Conservation (phyloP, 2,113 vertebrate species). For the Prietella phreatophila region DNA sequence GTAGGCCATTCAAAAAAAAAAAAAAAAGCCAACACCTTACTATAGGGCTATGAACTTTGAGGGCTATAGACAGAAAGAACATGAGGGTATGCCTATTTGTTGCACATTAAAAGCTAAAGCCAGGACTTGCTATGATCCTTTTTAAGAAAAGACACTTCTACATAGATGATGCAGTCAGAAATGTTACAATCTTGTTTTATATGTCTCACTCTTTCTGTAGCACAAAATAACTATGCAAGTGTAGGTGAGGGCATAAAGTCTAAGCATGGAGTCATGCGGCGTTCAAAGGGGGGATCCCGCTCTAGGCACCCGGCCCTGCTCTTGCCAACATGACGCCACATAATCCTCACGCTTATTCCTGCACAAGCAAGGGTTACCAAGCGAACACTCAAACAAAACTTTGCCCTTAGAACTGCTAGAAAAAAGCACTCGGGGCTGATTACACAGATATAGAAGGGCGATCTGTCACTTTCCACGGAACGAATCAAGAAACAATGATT, state of each 20-base stretch:
- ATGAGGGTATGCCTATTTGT: background rate
- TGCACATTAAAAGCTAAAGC: background rate
- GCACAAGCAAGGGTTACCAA: conserved; percentile 62
- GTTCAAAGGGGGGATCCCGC: conserved; percentile 70
- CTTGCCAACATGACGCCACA: conserved; percentile 68
- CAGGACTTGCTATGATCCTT: background rate
- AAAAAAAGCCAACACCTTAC: conserved; percentile 48
- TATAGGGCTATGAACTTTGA: conserved; percentile 45
- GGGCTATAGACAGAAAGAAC: conserved; percentile 25
- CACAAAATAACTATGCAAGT: background rate
- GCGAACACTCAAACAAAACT: conserved; percentile 57
- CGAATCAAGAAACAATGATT: background rate
- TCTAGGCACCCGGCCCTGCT: conserved; percentile 62
- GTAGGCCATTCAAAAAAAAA: conserved; percentile 70
- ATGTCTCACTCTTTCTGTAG: background rate
- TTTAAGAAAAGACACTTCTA: background rate
- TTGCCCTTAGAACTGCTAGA: background rate
- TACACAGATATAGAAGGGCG: background rate
- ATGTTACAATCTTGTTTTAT: background rate
- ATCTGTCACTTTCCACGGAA: background rate
- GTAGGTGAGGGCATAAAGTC: conserved; percentile 26
- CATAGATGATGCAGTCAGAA: background rate
- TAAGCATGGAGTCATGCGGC: conserved; percentile 47
- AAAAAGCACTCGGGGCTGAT: background rate
- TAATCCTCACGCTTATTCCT: conserved; percentile 61